These are phyloP conservation scores for Cantharis flavilabris DNA, from an alignment of 2,888 invertebrate genomes.

Conservation along the genomic window DNA sequence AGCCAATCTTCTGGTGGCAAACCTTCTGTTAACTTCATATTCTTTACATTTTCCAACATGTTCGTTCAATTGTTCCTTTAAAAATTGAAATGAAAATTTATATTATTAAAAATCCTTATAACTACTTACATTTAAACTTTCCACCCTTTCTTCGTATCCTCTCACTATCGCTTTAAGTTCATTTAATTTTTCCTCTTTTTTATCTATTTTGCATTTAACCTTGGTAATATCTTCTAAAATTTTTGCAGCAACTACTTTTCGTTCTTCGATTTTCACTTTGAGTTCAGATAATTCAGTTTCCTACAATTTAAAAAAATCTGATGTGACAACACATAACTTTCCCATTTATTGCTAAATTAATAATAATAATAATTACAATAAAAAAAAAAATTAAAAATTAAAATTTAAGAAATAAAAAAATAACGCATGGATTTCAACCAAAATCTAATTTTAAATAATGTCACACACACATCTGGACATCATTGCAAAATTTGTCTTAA, in stretches of 20 bases:
- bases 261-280: constrained; percentile 53
- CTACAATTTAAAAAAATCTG: no score
- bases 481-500: no score
- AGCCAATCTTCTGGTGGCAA: constrained; percentile 40
- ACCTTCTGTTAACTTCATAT: constrained; percentile 42
- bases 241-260: constrained; percentile 47
- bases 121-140: constrained; percentile 41
- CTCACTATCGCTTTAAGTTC: constrained; percentile 42
- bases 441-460: no score
- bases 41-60: constrained; percentile 55
- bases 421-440: no score
- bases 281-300: constrained; percentile 49
- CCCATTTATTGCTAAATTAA: no score
- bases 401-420: no score
- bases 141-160: constrained; percentile 44
- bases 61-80: constrained; percentile 59
- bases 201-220: constrained; percentile 45
- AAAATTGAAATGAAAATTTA: constrained; percentile 3
- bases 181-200: constrained; percentile 52
- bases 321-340: no score
- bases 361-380: no score
- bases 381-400: no score
- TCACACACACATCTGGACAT: no score
- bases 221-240: constrained; percentile 45
- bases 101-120: background rate